A percentile compares a stretch with the other conserved stretches of the same genome.
Conservation (phyloP, 2,797 vertebrate genomes). For the Chromis chromis region DNA sequence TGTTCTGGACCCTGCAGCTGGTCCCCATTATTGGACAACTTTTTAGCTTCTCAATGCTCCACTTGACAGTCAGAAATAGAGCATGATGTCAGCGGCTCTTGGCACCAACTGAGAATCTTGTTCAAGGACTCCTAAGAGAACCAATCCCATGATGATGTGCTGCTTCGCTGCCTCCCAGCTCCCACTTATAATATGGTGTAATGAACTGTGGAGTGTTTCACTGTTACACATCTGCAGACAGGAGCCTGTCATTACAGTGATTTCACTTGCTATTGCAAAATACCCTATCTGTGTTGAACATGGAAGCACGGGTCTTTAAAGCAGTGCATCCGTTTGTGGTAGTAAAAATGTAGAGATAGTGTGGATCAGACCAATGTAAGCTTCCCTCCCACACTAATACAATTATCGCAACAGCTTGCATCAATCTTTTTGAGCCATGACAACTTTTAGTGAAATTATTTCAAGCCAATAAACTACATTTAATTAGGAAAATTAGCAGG, state of each 20-base stretch:
- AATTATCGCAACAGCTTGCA: too few species aligned
- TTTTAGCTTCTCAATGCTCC: conserved; percentile 78
- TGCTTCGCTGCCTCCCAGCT: conserved; percentile 31
- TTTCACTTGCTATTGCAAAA: neutral
- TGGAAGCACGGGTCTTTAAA: neutral
- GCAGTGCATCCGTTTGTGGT: neutral
- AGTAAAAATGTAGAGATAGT: too few species aligned
- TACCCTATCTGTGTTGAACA: neutral
- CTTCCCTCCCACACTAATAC: neutral
- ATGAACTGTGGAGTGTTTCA: neutral
- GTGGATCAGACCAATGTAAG: neutral
- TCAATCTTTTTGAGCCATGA: too few species aligned
- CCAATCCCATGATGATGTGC: conserved; percentile 33
- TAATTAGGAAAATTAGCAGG: too few species aligned
- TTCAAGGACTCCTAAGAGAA: conserved; percentile 65
- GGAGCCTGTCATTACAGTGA: neutral
- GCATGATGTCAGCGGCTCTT: conserved; percentile 77
- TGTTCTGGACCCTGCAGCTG: conserved; percentile 75
- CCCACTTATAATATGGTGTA: neutral
- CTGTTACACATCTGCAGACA: neutral
- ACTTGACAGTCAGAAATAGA: conserved; percentile 80
- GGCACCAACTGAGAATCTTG: conserved; percentile 66
- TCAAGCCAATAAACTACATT: too few species aligned
- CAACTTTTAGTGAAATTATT: too few species aligned
- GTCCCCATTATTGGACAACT: conserved; percentile 76